Evolutionary conservation across 1,140 invertebrate species (phyloP).

Genomic region (Papilio polyxenes): DNA sequence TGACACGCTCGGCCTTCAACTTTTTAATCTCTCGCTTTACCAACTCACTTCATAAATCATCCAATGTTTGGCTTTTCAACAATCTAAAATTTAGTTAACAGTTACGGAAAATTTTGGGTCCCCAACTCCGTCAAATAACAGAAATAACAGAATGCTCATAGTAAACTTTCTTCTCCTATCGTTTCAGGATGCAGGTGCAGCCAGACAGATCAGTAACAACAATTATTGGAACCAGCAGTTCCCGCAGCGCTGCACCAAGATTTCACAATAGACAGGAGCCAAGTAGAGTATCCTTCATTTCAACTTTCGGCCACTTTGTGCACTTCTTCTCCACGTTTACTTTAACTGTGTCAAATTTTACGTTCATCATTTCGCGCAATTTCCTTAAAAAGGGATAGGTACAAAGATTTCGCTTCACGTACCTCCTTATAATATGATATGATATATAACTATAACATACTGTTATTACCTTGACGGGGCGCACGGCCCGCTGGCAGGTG

Average conservation of each 20-base stretch:
- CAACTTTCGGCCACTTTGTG: no score
- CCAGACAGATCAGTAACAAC: not conserved
- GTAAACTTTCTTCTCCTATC: not conserved
- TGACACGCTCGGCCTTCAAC: not conserved
- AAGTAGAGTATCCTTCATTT: no score
- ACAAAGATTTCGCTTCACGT: no score
- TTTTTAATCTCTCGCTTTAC: not conserved
- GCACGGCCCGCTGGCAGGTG: conserved; percentile 18
- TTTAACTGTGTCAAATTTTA: no score
- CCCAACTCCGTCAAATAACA: not conserved
- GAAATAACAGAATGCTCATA: not conserved
- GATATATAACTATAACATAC: no score
- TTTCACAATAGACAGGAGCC: no score
- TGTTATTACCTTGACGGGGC: conserved; percentile 43
- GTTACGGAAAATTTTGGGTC: not conserved
- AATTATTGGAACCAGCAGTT: not conserved
- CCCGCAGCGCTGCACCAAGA: no score
- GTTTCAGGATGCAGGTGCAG: not conserved
- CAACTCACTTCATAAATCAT: conserved; percentile 1
- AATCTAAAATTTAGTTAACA: not conserved
- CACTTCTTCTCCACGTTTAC: not conserved
- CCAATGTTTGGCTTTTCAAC: not conserved
- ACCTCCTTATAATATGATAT: no score
- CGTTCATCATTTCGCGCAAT: no score
- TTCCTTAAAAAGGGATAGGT: no score